A percentile compares a stretch with the other conserved stretches of the same genome.
Conservation (phyloP, 1,140 invertebrate genomes). For the Hylaeus volcanicus region DNA sequence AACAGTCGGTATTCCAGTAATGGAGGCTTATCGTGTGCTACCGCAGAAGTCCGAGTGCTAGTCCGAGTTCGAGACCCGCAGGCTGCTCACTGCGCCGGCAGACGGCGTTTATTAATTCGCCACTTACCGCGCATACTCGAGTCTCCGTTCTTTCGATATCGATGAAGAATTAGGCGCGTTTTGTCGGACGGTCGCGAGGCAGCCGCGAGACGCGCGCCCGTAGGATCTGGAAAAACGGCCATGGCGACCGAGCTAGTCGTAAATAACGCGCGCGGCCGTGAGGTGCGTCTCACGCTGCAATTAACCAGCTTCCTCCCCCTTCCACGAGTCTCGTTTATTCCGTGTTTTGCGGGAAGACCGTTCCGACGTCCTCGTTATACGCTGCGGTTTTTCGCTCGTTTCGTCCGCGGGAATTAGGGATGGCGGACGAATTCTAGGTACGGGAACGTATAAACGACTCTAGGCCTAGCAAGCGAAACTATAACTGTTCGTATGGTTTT, state of each 20-base stretch:
- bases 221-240: slow-evolving; percentile 14
- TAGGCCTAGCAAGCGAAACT: too few species aligned
- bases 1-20: slow-evolving; percentile 69
- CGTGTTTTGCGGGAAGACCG: slow-evolving; percentile 26
- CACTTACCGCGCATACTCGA: slow-evolving; percentile 61
- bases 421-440: not conserved
- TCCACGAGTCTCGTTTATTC: not conserved
- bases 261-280: slow-evolving; percentile 44
- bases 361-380: slow-evolving; percentile 31
- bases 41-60: slow-evolving; percentile 60
- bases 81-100: not conserved
- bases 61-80: slow-evolving; percentile 32
- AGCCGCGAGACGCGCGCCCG: not conserved
- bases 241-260: slow-evolving; percentile 40
- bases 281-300: slow-evolving; percentile 35
- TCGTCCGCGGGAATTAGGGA: not conserved
- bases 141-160: slow-evolving; percentile 59
- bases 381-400: slow-evolving; percentile 9
- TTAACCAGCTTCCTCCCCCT: slow-evolving; percentile 21
- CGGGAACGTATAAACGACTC: too few species aligned
- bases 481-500: too few species aligned
- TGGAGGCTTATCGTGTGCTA: slow-evolving; percentile 71
- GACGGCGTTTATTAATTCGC: slow-evolving; percentile 69
- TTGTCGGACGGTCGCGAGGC: not conserved
- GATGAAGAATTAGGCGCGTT: slow-evolving; percentile 52